A percentile compares a stretch with the other conserved stretches of the same genome.
These are phyloP conservation scores for Pyrgus malvae DNA, from an alignment of 2,888 invertebrate genomes.

Conservation along the genomic window DNA sequence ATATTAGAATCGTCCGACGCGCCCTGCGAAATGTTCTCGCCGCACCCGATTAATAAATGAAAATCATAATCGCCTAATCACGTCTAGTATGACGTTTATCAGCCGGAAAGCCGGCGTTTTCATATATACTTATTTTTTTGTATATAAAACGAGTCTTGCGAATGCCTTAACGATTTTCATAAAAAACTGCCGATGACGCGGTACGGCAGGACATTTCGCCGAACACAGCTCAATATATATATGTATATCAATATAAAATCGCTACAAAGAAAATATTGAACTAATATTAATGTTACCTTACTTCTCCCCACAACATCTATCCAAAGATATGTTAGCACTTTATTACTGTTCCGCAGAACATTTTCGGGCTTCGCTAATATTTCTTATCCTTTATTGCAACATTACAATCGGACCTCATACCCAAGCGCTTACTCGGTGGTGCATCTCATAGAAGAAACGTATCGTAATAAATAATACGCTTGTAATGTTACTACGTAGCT, in stretches of 20 bases:
- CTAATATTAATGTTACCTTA: slow-evolving; percentile 72
- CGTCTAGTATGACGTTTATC: slow-evolving; percentile 26
- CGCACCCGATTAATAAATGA: slow-evolving; percentile 30
- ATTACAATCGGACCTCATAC: slow-evolving; percentile 38
- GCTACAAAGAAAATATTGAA: slow-evolving; percentile 75
- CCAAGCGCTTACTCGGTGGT: background rate
- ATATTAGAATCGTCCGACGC: slow-evolving; percentile 78
- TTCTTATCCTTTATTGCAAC: slow-evolving; percentile 55
- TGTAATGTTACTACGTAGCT: slow-evolving; percentile 1
- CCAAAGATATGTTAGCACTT: slow-evolving; percentile 74
- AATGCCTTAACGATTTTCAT: slow-evolving; percentile 9
- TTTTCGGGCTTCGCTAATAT: slow-evolving; percentile 58
- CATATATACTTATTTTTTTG: slow-evolving; percentile 32
- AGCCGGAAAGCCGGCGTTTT: slow-evolving; percentile 31
- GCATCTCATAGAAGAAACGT: background rate
- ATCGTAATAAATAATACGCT: slow-evolving; percentile 4
- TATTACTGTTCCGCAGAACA: slow-evolving; percentile 47
- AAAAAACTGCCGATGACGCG: slow-evolving; percentile 23
- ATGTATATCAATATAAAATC: slow-evolving; percentile 67
- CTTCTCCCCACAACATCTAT: slow-evolving; percentile 58
- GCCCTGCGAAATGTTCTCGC: slow-evolving; percentile 64
- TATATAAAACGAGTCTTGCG: slow-evolving; percentile 18
- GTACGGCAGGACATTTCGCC: slow-evolving; percentile 63
- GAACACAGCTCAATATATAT: slow-evolving; percentile 55
- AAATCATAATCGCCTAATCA: slow-evolving; percentile 32